A percentile compares a stretch with the other conserved stretches of the same genome.
phyloP scores from a whole-genome alignment of 1,140 invertebrate genomes.

The Bombus sylvicola region DNA sequence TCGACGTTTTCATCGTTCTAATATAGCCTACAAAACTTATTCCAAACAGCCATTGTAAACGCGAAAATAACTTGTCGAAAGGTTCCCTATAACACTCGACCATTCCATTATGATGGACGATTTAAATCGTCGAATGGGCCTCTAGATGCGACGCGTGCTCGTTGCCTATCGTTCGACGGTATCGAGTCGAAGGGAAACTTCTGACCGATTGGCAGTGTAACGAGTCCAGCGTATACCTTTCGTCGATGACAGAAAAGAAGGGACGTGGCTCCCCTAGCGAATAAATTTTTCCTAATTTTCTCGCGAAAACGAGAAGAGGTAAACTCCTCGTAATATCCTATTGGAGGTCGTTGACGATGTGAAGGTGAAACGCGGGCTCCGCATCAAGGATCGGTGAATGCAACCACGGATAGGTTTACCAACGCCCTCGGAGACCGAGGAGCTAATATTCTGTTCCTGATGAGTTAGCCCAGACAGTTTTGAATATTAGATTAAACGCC shows the following conservation, averaged over 20 bases:
- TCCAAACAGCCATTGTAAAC: conserved; percentile 2
- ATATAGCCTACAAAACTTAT: neutral
- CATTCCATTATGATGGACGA: conserved; percentile 7
- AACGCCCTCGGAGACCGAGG: conserved; percentile 38
- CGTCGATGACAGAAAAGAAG: neutral
- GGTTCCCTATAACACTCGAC: neutral
- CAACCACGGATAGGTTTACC: conserved; percentile 41
- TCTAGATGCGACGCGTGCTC: too few relatives aligned
- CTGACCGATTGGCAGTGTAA: neutral
- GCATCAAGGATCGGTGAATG: conserved; percentile 35
- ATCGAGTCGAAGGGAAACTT: neutral
- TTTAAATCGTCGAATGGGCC: neutral
- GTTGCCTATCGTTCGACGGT: neutral
- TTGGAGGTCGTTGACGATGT: neutral
- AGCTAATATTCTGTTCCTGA: conserved; percentile 69
- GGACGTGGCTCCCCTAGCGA: neutral
- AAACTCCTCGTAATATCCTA: conserved; percentile 10
- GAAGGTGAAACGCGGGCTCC: neutral
- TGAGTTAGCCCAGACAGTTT: conserved; percentile 75
- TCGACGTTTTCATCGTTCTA: neutral
- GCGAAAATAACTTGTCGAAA: neutral
- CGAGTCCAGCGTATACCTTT: neutral
- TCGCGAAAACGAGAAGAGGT: neutral
- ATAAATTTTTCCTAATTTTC: conserved; percentile 15
- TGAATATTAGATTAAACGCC: conserved; percentile 80